Percentiles rank a stretch among this genome's conserved stretches.
Evolutionary conservation across 1,140 invertebrate species (phyloP).

Genomic region (Trichonephila clavata): DNA sequence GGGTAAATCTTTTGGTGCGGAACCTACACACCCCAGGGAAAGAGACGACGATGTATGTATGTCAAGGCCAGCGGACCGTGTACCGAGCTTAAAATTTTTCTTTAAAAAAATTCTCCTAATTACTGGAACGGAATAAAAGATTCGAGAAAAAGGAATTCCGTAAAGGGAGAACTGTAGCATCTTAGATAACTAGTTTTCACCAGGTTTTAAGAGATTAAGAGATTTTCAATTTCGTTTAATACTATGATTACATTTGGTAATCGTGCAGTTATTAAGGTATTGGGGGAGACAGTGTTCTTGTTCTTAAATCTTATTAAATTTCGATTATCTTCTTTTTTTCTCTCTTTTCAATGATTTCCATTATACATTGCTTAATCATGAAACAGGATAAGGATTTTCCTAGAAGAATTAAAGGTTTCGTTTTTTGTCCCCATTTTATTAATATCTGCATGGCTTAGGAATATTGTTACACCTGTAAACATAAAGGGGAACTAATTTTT

Average conservation of each 20-base stretch:
- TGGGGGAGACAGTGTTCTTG: not conserved
- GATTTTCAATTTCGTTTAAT: not conserved
- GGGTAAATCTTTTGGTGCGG: constrained; percentile 62
- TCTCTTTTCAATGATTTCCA: not conserved
- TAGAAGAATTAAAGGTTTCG: not conserved
- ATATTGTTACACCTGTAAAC: too few relatives aligned
- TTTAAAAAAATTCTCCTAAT: not conserved
- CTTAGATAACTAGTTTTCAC: not conserved
- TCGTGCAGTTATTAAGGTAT: not conserved
- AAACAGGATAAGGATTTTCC: not conserved
- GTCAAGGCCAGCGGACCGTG: constrained; percentile 51
- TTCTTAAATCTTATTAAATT: not conserved
- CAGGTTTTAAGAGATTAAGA: not conserved
- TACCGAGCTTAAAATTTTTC: not conserved
- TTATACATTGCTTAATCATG: not conserved
- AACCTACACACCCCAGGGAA: constrained; percentile 8
- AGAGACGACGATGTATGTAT: constrained; percentile 41
- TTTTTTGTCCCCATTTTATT: too few relatives aligned
- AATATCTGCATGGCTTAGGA: too few relatives aligned
- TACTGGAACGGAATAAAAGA: constrained; percentile 5
- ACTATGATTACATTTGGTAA: not conserved
- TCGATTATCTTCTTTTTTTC: not conserved
- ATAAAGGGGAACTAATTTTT: too few relatives aligned
- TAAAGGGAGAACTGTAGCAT: not conserved
- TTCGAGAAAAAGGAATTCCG: not conserved